These are phyloP conservation scores for Saturnia japonica DNA, from an alignment of 2,888 invertebrate genomes.

Conservation along the genomic window DNA sequence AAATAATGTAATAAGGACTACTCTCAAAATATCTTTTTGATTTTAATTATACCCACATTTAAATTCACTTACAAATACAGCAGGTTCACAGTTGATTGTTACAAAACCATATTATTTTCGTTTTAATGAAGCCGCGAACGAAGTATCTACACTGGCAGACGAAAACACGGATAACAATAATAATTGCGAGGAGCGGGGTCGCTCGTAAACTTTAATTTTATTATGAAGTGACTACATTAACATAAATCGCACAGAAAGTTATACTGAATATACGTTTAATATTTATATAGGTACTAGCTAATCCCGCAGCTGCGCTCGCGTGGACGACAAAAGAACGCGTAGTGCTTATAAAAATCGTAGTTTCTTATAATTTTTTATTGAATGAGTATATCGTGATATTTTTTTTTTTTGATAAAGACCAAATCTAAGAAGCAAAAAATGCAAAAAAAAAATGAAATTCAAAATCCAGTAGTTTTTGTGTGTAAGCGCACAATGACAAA, in stretches of 20 bases:
- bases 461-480: too few species aligned
- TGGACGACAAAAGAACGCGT: too few species aligned
- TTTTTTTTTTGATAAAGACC: too few species aligned
- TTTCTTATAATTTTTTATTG: too few species aligned
- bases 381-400: too few species aligned
- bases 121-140: slow-evolving; percentile 35
- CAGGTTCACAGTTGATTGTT: slow-evolving; percentile 22
- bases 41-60: slow-evolving; percentile 15
- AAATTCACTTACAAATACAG: slow-evolving; percentile 22
- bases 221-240: slow-evolving; percentile 38
- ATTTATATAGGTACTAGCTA: neutral
- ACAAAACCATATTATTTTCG: slow-evolving; percentile 26
- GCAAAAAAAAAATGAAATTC: too few species aligned
- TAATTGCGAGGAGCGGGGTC: slow-evolving; percentile 38
- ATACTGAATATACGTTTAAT: neutral
- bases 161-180: slow-evolving; percentile 41
- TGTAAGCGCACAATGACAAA: too few species aligned
- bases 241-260: slow-evolving; percentile 34
- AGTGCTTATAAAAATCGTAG: too few species aligned
- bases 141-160: slow-evolving; percentile 28
- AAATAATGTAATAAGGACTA: too few species aligned
- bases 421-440: too few species aligned
- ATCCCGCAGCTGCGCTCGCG: too few species aligned
- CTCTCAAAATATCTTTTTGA: too few species aligned
- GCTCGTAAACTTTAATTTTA: slow-evolving; percentile 47